Evolutionary conservation across 2,888 invertebrate species (phyloP).

Genomic region (Anoncus sp.): DNA sequence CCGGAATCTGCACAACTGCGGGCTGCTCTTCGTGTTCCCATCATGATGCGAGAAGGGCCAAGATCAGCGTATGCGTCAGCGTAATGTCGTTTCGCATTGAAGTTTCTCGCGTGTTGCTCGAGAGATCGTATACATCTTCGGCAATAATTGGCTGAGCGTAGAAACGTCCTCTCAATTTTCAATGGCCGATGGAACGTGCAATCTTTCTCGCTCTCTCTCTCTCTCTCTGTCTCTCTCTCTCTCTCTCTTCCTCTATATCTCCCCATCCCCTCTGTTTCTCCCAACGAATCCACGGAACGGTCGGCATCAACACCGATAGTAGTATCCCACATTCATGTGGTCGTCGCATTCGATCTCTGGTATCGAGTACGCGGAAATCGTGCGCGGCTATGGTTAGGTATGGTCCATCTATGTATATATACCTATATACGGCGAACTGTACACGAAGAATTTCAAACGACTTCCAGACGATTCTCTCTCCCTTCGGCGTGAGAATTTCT

Average conservation of each 20-base stretch:
- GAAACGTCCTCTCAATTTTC: conserved; percentile 35
- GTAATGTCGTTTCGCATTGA: conserved; percentile 47
- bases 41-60: conserved; percentile 29
- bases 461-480: conserved; percentile 38
- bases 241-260: not conserved
- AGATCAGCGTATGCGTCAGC: conserved; percentile 41
- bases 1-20: conserved; percentile 28
- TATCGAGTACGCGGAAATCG: conserved; percentile 46
- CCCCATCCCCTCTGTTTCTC: not conserved
- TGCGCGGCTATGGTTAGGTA: not conserved
- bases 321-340: conserved; percentile 12
- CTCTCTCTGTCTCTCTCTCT: not conserved
- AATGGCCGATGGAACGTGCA: conserved; percentile 28
- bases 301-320: conserved; percentile 26
- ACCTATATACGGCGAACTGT: conserved; percentile 24
- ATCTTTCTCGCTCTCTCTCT: not conserved
- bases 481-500: conserved; percentile 59
- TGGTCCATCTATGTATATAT: conserved; percentile 2
- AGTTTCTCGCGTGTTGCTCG: conserved; percentile 27
- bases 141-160: conserved; percentile 53
- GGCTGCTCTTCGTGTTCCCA: conserved; percentile 14
- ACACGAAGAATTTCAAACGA: conserved; percentile 52
- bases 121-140: conserved; percentile 18
- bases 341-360: conserved; percentile 27
- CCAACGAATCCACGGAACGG: not conserved